Base-by-base conservation (phyloP, 2,113 vertebrate genomes). In the Cariama cristata region DNA sequence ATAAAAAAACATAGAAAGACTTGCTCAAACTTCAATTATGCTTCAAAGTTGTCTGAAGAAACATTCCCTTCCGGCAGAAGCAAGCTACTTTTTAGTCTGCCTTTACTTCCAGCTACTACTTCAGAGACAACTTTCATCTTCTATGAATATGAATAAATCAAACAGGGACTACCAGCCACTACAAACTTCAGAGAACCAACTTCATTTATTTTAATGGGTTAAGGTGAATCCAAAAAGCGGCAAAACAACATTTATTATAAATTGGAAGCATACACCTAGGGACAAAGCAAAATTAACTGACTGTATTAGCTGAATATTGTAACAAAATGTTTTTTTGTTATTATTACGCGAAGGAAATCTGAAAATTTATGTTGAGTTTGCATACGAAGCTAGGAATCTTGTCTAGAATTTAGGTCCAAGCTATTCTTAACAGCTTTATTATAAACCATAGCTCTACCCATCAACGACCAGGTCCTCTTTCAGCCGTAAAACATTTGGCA, bases 311-410 rank as follows among this genome's bases (percentile, higher is more conserved):
- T 44, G 9, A 47, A 14, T 23, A 16, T 7, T 16, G 11, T 20
- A 67, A 42, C 2, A 26, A 56, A 32, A 27, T 7, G 8, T 26
- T 8, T 52, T 28, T 28, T 27, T 45, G 11, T 14, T 58, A 7
- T 35, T 52, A 49, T 30, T 38, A 33, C 6, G 42, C 30, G 32
- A 53, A n/a, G 2, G n/a, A 40, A 66, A 47, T 8, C 9, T 40
- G 35, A 18, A 33, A 55, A 49, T 20, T 6, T 26, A 42, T 8
- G 9, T 17, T 28, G 35, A 52, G 20, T 58, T 56, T 35, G 42
- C 9, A 20, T 1, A 53, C 0, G 0, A 45, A 28, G 21, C 6
- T 8, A 18, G 35, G 14, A 79, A 53, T 62, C n/a, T 42, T 58
- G 21, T 2, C 27, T 63, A 49, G 7, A 55, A 60, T 55, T 55